Evolutionary conservation across 2,888 invertebrate species (phyloP), one percentile per base, ranked within the genome.

Genomic region (Apoda limacodes): DNA sequence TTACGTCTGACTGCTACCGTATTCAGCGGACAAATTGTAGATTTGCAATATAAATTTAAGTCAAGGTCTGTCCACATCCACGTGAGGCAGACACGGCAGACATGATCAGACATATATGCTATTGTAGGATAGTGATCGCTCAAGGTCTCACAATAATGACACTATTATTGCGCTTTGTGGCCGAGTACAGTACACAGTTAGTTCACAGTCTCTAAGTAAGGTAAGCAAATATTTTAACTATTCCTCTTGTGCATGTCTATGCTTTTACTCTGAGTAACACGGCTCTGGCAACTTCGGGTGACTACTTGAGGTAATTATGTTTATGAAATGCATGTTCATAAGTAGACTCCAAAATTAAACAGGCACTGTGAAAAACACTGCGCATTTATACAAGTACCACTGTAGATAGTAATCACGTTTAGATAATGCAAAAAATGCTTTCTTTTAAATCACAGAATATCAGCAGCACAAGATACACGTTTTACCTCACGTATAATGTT

Each of bases 291-390:
- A n/a, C n/a, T n/a, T n/a, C n/a, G 35, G 47, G 46, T 56, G 53
- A 45, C 48, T 40, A 44, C 46, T 48, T 45, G 53, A 72, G 74
- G 74, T 76, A 72, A 67, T 17, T 6, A 17, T 17, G 7, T 7
- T 17, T 33, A 41, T 41, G 28, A 42, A 51, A 35, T 61, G 75
- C 72, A 72, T 70, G 71, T 43, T 43, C 48, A 52, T 43, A 48
- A 57, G 55, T 64, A 60, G 58, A 64, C 71, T 76, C 75, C 76
- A 76, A 75, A 71, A 70, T 69, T 75, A 75, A 76, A 71, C 61
- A 58, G 51, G 52, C 68, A 71, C 70, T 34, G 25, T 36, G 24
- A 42, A 34, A 39, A 42, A 36, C 45, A 42, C 47, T 42, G 36
- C 31, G 35, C 27, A 25, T 25, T 34, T 22, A 22, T 28, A 34